Evolutionary conservation across 2,888 invertebrate genomes (phyloP), one percentile per base, ranked within the genome.

Genomic region (Allophyes oxyacanthae): DNA sequence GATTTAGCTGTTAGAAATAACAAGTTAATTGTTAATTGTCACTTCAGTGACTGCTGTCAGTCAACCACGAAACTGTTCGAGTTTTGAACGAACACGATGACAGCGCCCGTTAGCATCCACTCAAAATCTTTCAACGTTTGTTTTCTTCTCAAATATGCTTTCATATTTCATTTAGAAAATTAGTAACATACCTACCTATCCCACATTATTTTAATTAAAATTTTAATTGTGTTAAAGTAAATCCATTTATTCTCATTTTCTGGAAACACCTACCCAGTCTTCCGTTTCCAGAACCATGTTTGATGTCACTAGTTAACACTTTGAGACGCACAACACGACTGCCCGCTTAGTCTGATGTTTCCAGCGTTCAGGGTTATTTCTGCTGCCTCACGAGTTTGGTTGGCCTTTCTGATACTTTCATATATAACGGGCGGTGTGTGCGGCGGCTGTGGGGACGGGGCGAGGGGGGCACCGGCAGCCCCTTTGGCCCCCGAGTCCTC

Each of bases 321-420:
- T 81, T 90, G 93, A 93, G 93, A 92, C 92, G 92, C 93, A 94
- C 93, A 93, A 93, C 93, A 94, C 93, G 93, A 94, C 93, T 94
- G 93, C 81, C 86, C 80, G 83, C 82, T n/a, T 75, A 85, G 78
- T 83, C 81, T 87, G 84, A 79, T 82, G 90, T 82, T 90, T 91
- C 90, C 93, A 91, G 88, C 91, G 91, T 90, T 91, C 91, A 89
- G 92, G 91, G 92, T 92, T 94, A 94, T 94, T 93, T 92, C 91
- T 89, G 91, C 91, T 89, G 84, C 79, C 86, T 84, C 87, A 86
- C 87, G 84, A 83, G 68, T 77, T 79, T 83, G 83, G 87, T 81
- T 81, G 87, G 88, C 82, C 81, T 88, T 91, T 87, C 87, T 79
- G 84, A 85, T 85, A 88, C 87, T 91, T 90, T 89, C 89, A 84